Conservation (phyloP, 1,140 invertebrate species). For the Subanguina moxae region DNA sequence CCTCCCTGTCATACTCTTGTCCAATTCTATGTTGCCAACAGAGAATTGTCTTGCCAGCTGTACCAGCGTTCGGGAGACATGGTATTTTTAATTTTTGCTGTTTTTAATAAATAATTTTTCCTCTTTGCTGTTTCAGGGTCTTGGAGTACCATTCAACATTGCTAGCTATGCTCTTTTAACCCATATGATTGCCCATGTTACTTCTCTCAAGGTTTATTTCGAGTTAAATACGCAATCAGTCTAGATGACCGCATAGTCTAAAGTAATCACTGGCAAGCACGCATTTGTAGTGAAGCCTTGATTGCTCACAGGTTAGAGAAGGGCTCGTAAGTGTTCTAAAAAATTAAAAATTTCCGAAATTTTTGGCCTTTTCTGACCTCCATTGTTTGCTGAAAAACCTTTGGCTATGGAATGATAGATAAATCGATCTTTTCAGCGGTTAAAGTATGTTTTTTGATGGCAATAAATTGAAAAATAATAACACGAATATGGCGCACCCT, state of each 20-base stretch:
- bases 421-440: neutral
- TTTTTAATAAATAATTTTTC: neutral
- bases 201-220: conserved; percentile 69
- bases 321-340: too few species aligned
- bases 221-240: too few species aligned
- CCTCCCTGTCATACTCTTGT: conserved; percentile 92
- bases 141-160: conserved; percentile 98
- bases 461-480: conserved; percentile 1
- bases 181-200: conserved; percentile 92
- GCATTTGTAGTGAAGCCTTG: too few species aligned
- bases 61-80: conserved; percentile 97
- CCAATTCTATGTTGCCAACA: conserved; percentile 87
- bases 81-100: conserved; percentile 59
- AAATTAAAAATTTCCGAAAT: too few species aligned
- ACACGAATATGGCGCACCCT: too few species aligned
- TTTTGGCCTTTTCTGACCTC: too few species aligned
- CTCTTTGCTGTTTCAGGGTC: conserved; percentile 70
- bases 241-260: too few species aligned
- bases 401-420: too few species aligned
- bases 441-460: neutral
- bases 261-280: too few species aligned
- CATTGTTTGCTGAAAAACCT: too few species aligned
- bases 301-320: too few species aligned
- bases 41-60: conserved; percentile 78
- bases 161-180: conserved; percentile 91